Percentiles rank a stretch among this genome's conserved stretches.
These are phyloP conservation scores for Chionomys nivalis DNA, from an alignment of 2,113 vertebrate genomes.

Conservation along the genomic window DNA sequence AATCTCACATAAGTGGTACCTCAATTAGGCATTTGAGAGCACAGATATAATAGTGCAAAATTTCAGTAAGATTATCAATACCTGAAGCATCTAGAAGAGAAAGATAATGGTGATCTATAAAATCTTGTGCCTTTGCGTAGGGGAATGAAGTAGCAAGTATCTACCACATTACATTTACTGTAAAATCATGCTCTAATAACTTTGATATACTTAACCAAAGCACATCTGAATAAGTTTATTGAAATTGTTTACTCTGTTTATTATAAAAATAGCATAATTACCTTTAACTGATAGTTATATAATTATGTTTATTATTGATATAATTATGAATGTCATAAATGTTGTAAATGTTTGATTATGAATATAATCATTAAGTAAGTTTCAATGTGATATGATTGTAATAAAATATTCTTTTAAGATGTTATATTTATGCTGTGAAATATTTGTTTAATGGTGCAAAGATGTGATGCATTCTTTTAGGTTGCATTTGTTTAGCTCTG, in stretches of 20 bases:
- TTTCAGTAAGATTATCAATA: background rate
- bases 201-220: slow-evolving; percentile 4
- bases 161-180: background rate
- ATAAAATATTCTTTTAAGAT: too few relatives aligned
- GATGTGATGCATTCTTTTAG: too few relatives aligned
- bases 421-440: too few relatives aligned
- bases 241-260: background rate
- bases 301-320: background rate
- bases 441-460: too few relatives aligned
- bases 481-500: too few relatives aligned
- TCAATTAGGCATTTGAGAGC: background rate
- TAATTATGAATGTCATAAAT: background rate
- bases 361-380: background rate
- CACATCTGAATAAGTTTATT: background rate
- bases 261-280: background rate
- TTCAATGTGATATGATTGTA: background rate
- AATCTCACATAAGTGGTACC: background rate
- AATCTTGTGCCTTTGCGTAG: background rate
- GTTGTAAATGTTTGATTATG: background rate
- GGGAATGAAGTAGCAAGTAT: background rate
- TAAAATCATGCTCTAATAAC: background rate
- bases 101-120: background rate
- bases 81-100: background rate
- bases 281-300: background rate
- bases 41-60: background rate